phyloP scores from a whole-genome alignment of 1,140 invertebrate genomes.

The Drosophila persimilis region DNA sequence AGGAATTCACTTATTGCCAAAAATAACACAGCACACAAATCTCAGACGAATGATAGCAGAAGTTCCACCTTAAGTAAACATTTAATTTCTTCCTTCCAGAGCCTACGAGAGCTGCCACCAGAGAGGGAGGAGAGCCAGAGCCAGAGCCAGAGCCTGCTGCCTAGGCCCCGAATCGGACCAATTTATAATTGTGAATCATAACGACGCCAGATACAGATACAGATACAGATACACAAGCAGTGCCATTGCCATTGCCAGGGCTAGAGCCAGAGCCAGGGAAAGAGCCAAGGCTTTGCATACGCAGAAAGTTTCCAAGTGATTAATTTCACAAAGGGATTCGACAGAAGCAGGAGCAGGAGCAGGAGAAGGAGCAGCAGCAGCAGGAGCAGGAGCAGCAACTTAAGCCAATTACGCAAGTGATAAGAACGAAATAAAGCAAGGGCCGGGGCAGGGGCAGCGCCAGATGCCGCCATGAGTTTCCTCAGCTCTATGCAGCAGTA shows the following conservation, averaged over 20 bases:
- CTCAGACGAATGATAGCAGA: constrained; percentile 21
- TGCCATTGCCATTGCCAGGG: background rate
- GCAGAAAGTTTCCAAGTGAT: constrained; percentile 76
- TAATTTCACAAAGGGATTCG: constrained; percentile 56
- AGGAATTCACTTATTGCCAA: constrained; percentile 60
- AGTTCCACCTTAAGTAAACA: constrained; percentile 37
- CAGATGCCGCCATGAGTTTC: constrained; percentile 89
- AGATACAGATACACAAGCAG: background rate
- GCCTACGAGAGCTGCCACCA: constrained; percentile 57
- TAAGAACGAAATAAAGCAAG: constrained; percentile 30
- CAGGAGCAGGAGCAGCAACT: constrained; percentile 23
- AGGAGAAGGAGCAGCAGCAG: background rate
- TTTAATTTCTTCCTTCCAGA: constrained; percentile 29
- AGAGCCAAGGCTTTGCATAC: constrained; percentile 19
- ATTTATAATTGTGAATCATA: constrained; percentile 70
- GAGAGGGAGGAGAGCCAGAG: constrained; percentile 5
- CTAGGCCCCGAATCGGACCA: constrained; percentile 20
- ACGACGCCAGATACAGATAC: constrained; percentile 19
- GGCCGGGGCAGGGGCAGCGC: constrained; percentile 22
- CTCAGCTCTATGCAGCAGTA: constrained; percentile 91
- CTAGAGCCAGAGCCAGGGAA: background rate
- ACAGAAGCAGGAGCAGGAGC: constrained; percentile 10
- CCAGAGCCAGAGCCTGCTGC: background rate
- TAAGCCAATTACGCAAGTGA: constrained; percentile 67
- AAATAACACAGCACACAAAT: constrained; percentile 55